Conservation (phyloP, 2,797 vertebrate genomes). For the Gadopsis bispinosus region DNA sequence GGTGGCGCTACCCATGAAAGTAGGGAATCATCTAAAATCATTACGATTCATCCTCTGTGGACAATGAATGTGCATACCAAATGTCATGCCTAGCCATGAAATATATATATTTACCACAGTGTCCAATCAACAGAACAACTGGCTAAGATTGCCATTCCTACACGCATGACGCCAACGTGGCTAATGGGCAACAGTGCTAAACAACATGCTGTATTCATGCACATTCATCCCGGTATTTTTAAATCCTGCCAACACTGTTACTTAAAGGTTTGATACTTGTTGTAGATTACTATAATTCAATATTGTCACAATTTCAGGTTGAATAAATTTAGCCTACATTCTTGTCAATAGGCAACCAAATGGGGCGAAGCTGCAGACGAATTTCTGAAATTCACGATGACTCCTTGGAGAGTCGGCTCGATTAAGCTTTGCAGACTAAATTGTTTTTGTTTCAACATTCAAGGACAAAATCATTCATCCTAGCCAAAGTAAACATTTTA, state of each 20-base stretch:
- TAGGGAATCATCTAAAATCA: background rate
- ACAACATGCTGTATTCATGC: background rate
- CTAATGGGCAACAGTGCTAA: background rate
- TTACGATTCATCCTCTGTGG: background rate
- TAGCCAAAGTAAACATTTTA: conserved; percentile 74
- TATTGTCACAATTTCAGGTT: background rate
- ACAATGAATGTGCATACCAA: background rate
- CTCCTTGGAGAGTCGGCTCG: conserved; percentile 35
- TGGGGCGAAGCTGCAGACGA: background rate
- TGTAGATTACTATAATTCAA: background rate
- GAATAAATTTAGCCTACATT: background rate
- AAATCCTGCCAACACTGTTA: background rate
- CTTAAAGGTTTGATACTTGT: background rate
- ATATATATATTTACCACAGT: background rate
- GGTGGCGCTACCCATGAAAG: background rate
- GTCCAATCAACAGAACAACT: background rate
- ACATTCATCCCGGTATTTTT: background rate
- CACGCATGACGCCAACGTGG: background rate
- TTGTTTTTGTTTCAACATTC: conserved; percentile 66
- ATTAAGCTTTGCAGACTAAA: conserved; percentile 56
- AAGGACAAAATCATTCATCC: conserved; percentile 66
- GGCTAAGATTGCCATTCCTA: background rate
- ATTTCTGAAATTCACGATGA: conserved; percentile 31
- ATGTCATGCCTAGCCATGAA: background rate
- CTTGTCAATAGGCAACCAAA: background rate